Conservation (phyloP, 2,888 invertebrate species). For the Ernsta delagoae region DNA sequence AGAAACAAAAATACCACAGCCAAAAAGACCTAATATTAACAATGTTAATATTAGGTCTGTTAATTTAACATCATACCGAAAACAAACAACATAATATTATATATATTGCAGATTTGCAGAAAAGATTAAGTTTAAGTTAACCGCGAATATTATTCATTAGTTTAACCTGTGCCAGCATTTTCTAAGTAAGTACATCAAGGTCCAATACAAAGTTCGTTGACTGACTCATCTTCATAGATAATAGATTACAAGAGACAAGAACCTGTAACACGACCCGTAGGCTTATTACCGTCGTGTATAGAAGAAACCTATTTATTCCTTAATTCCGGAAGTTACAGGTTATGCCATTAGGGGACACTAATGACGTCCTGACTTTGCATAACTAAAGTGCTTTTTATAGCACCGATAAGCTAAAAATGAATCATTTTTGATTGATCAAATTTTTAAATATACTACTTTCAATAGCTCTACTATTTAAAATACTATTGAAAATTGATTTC, state of each 20-base stretch:
- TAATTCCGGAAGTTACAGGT: slow-evolving; percentile 32
- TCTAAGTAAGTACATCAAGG: not conserved
- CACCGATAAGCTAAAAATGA: not conserved
- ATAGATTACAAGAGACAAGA: slow-evolving; percentile 31
- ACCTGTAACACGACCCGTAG: slow-evolving; percentile 11
- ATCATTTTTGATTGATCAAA: not conserved
- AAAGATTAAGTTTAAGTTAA: too few species aligned
- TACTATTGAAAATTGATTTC: too few species aligned
- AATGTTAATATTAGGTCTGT: too few species aligned
- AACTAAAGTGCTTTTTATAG: slow-evolving; percentile 1
- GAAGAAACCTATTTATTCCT: slow-evolving; percentile 35
- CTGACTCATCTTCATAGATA: slow-evolving; percentile 32
- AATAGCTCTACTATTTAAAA: too few species aligned
- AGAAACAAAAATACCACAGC: too few species aligned
- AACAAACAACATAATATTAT: too few species aligned
- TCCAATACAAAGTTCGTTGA: slow-evolving; percentile 12
- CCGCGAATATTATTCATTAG: too few species aligned
- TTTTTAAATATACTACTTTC: too few species aligned
- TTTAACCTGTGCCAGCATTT: not conserved
- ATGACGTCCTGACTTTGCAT: slow-evolving; percentile 19
- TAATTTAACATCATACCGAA: too few species aligned
- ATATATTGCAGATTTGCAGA: too few species aligned
- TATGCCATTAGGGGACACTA: slow-evolving; percentile 25
- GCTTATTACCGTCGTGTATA: slow-evolving; percentile 15
- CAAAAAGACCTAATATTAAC: too few species aligned